Evolutionary conservation across 2,113 vertebrate genomes (phyloP).

Genomic region (Collichthys lucidus): DNA sequence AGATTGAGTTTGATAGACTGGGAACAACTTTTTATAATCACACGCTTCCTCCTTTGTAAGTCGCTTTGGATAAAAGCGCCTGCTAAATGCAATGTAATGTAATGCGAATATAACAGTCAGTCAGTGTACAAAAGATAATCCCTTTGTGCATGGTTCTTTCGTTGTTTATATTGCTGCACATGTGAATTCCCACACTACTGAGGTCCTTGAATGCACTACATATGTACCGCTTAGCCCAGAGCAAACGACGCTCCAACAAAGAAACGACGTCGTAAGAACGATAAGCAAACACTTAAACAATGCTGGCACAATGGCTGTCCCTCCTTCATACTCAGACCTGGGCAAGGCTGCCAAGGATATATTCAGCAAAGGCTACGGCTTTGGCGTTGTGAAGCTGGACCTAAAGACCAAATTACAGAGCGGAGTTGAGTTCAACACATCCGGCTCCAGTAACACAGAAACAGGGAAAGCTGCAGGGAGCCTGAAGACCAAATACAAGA

Average conservation of each 20-base stretch:
- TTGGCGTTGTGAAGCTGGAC: conserved; percentile 95
- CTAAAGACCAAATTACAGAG: conserved; percentile 95
- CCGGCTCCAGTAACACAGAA: conserved; percentile 93
- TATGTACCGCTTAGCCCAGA: no score
- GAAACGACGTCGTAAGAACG: no score
- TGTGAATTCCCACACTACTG: no score
- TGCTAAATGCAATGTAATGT: no score
- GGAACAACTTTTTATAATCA: conserved; percentile 3
- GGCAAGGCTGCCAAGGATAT: conserved; percentile 94
- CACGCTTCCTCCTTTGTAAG: no score
- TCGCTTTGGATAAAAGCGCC: no score
- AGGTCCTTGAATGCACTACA: no score
- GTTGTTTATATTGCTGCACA: no score
- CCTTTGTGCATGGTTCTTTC: no score
- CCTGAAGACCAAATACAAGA: conserved; percentile 96
- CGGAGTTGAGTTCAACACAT: conserved; percentile 95
- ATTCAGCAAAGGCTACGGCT: conserved; percentile 96
- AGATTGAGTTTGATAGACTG: conserved; percentile 22
- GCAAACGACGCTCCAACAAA: no score
- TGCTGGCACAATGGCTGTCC: conserved; percentile 92
- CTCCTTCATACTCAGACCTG: conserved; percentile 92
- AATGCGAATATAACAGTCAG: conserved; percentile 18
- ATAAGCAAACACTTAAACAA: no score
- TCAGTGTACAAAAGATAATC: no score
- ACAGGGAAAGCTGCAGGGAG: conserved; percentile 93